phyloP scores from a whole-genome alignment of 2,797 vertebrate genomes.

The Myripristis murdjan region DNA sequence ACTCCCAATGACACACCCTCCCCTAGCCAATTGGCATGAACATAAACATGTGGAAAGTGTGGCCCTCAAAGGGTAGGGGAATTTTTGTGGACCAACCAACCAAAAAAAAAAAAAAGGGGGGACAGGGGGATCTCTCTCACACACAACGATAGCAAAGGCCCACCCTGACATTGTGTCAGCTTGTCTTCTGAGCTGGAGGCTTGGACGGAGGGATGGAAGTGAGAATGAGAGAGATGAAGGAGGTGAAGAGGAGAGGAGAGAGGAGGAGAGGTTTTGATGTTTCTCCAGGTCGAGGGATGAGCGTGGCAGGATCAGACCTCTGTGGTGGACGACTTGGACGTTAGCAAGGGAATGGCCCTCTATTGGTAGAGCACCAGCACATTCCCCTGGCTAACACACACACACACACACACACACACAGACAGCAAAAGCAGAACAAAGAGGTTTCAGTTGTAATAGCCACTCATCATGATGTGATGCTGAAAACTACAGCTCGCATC shows the following conservation, averaged over 20 bases:
- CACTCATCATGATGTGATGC: too few species aligned
- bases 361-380: constrained; percentile 62
- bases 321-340: constrained; percentile 61
- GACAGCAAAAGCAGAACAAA: background rate
- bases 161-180: constrained; percentile 74
- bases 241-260: background rate
- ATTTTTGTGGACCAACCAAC: too few species aligned
- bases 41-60: too few species aligned
- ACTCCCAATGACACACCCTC: too few species aligned
- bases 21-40: too few species aligned
- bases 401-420: constrained; percentile 6
- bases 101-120: too few species aligned
- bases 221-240: constrained; percentile 1
- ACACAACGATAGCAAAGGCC: constrained; percentile 59
- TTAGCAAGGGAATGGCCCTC: constrained; percentile 52
- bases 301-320: constrained; percentile 57
- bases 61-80: too few species aligned
- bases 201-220: background rate
- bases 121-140: background rate
- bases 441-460: too few species aligned
- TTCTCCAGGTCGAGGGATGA: constrained; percentile 71
- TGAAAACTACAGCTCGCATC: too few species aligned
- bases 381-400: constrained; percentile 61
- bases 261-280: constrained; percentile 45
- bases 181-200: constrained; percentile 62